Conservation (phyloP, 2,888 invertebrate genomes). For the Ochlodes sylvanus region DNA sequence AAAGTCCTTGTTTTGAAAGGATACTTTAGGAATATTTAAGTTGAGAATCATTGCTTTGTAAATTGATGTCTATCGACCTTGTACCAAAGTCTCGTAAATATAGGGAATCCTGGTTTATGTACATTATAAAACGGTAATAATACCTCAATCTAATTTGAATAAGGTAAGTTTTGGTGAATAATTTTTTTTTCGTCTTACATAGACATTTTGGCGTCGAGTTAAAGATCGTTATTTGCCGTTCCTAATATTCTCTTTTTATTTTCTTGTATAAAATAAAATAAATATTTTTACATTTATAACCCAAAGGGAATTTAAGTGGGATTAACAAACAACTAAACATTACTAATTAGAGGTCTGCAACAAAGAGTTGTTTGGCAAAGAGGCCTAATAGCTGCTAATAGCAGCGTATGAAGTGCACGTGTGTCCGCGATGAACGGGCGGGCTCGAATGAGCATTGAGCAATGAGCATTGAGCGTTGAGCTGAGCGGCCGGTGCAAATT, state of each 20-base stretch:
- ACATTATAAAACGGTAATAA: too few relatives aligned
- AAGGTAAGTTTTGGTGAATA: too few relatives aligned
- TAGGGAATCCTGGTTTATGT: too few relatives aligned
- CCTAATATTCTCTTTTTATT: too few relatives aligned
- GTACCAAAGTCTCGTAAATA: background rate
- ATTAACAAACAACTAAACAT: background rate
- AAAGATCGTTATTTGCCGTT: too few relatives aligned
- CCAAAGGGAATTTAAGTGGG: too few relatives aligned
- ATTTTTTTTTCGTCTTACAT: too few relatives aligned
- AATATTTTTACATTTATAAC: too few relatives aligned
- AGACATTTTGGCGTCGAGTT: too few relatives aligned
- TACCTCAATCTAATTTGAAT: too few relatives aligned
- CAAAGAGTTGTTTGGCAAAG: conserved; percentile 3
- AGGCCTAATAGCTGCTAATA: conserved; percentile 21
- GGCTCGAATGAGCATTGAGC: conserved; percentile 24
- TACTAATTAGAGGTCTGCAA: background rate
- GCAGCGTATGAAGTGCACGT: conserved; percentile 8
- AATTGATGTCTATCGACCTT: conserved; percentile 11
- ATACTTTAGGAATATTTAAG: conserved; percentile 16
- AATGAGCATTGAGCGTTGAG: conserved; percentile 2
- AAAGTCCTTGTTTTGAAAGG: conserved; percentile 30
- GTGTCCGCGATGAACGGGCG: conserved; percentile 13
- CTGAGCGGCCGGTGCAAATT: conserved; percentile 10
- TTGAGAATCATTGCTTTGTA: conserved; percentile 18
- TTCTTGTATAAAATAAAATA: too few relatives aligned